phyloP scores from a whole-genome alignment of 2,113 vertebrate genomes.

The Laterallus jamaicensis region DNA sequence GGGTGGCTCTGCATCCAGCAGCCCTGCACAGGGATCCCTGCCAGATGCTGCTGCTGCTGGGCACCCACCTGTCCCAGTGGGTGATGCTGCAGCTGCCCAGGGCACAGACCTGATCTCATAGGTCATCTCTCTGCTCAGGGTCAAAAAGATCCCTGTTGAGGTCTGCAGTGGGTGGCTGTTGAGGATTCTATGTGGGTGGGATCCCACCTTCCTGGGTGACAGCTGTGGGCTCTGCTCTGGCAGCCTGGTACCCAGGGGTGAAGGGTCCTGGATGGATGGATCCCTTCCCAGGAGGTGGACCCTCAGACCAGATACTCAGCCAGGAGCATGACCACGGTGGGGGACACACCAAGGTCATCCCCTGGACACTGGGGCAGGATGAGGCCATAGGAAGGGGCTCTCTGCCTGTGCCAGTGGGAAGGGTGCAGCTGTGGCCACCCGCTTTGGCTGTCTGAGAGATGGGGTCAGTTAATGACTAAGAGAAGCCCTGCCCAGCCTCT shows the following conservation, averaged over 20 bases:
- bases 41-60: neutral
- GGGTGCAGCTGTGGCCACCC: neutral
- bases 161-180: accelerated
- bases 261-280: neutral
- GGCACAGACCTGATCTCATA: neutral
- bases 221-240: neutral
- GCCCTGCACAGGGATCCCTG: neutral
- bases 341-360: neutral
- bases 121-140: neutral
- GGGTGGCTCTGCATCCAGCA: neutral
- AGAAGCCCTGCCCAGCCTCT: neutral
- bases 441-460: accelerated
- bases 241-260: neutral
- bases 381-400: neutral
- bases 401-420: neutral
- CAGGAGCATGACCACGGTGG: accelerated
- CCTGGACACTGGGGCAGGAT: neutral
- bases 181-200: neutral
- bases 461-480: neutral
- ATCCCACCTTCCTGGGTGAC: neutral
- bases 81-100: neutral
- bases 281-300: neutral
- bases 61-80: too few relatives aligned
- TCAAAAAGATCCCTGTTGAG: neutral
- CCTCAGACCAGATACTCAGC: neutral